Evolutionary conservation across 2,113 vertebrate genomes (phyloP), one percentile per base, ranked within the genome.

Genomic region (Kobus ellipsiprymnus): DNA sequence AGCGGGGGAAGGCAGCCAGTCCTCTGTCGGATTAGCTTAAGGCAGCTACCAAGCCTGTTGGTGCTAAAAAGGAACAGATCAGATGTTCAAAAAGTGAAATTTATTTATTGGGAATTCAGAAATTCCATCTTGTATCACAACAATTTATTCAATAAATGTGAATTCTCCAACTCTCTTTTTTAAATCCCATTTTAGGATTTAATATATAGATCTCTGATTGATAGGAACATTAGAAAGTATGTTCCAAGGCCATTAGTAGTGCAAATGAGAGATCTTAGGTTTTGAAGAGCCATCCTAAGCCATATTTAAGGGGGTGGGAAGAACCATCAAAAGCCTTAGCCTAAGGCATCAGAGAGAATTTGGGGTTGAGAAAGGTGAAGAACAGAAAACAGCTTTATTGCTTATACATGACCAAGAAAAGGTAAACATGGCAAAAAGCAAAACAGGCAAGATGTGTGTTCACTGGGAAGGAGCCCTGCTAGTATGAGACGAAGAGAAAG

Each of bases 101-200:
- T 94, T 97, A 95, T 96, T 98, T 98, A 98, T 97, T 94, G 96
- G 97, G 97, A 97, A 98, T 96, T 97, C 59, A 90, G n/a, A 91
- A 94, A 95, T 97, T 97, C 95, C 93, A 97, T 30, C 52, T 97
- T 97, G 36, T 97, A 97, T 91, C 71, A 96, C 48, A 96, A 81
- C 40, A 90, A 6, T 97, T 97, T 97, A 95, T 64, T 97, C 90
- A 98, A 97, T 98, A 98, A 98, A 98, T 97, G 91, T 98, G 86
- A 97, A 80, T 94, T 98, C 67, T 94, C 82, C n/a, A 46, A 89
- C 48, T 88, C n/a, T 77, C 81, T 85, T 62, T 97, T 83, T 57
- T 74, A 62, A 90, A 86, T 93, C 30, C 30, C 33, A 93, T 55
- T 91, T 87, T 97, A 94, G 55, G 77, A 95, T 50, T 97, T 81